phyloP scores from a whole-genome alignment of 2,797 vertebrate genomes.

The Pelodytes ibericus region DNA sequence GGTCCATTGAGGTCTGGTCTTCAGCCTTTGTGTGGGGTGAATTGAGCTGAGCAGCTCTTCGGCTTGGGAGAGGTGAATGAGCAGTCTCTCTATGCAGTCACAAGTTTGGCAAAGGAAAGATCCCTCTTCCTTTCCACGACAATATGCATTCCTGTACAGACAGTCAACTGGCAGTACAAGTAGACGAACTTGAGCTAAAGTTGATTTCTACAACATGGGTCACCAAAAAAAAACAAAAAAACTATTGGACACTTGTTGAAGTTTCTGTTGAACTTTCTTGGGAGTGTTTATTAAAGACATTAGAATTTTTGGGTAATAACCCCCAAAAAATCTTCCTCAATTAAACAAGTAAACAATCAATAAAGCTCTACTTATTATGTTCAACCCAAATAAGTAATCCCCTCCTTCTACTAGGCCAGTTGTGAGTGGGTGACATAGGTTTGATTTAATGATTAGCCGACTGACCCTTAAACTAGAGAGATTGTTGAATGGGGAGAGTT shows the following conservation, averaged over 20 bases:
- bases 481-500: slow-evolving; percentile 81
- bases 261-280: slow-evolving; percentile 87
- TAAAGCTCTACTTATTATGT: slow-evolving; percentile 78
- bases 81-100: slow-evolving; percentile 77
- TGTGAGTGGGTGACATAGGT: slow-evolving; percentile 86
- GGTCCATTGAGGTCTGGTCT: slow-evolving; percentile 94
- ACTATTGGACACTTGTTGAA: slow-evolving; percentile 82
- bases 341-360: not conserved
- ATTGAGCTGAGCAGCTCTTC: slow-evolving; percentile 87
- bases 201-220: slow-evolving; percentile 79
- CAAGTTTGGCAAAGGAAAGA: slow-evolving; percentile 80
- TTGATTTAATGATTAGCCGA: slow-evolving; percentile 94
- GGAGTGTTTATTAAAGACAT: slow-evolving; percentile 78
- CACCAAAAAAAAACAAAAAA: slow-evolving; percentile 75
- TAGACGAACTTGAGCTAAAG: slow-evolving; percentile 73
- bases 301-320: too few species aligned
- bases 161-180: slow-evolving; percentile 70
- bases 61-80: slow-evolving; percentile 83
- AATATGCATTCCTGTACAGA: slow-evolving; percentile 79
- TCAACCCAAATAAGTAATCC: slow-evolving; percentile 90
- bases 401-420: slow-evolving; percentile 75
- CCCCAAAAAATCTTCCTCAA: too few species aligned
- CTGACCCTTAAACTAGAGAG: slow-evolving; percentile 84
- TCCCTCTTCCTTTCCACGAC: slow-evolving; percentile 77
- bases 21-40: slow-evolving; percentile 96